phyloP scores from a whole-genome alignment of 2,888 invertebrate species.

The Drosophila atripex region DNA sequence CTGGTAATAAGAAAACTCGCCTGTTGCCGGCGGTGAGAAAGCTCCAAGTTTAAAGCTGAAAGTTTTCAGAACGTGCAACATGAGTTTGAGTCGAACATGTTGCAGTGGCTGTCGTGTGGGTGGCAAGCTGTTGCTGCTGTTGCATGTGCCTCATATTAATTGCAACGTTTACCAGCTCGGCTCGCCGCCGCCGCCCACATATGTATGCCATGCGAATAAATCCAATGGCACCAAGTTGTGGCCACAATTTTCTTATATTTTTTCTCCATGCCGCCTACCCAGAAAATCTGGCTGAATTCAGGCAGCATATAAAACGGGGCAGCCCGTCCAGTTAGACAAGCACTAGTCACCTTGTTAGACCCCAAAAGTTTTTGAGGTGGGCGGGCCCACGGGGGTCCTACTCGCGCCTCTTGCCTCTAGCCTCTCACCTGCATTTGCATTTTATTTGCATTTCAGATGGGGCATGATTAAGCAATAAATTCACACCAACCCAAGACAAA shows the following conservation, averaged over 20 bases:
- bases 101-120: constrained; percentile 1
- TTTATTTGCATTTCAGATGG: constrained; percentile 54
- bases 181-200: constrained; percentile 1
- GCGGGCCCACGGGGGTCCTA: neutral
- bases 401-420: constrained; percentile 39
- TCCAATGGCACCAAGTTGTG: constrained; percentile 26
- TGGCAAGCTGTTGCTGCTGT: constrained; percentile 12
- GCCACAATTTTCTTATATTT: constrained; percentile 18
- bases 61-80: neutral
- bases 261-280: constrained; percentile 25
- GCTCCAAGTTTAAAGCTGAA: neutral
- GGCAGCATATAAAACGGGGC: constrained; percentile 18
- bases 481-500: constrained; percentile 52
- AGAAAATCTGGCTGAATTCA: constrained; percentile 17
- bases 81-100: neutral
- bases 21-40: neutral
- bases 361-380: constrained; percentile 24
- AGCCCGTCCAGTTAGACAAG: constrained; percentile 56
- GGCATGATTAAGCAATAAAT: constrained; percentile 74
- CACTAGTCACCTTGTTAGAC: constrained; percentile 52
- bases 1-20: neutral
- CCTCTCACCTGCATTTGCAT: constrained; percentile 8
- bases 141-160: constrained; percentile 65
- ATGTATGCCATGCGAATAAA: constrained; percentile 12
- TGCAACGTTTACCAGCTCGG: constrained; percentile 49